These are phyloP conservation scores for Hemitrygon akajei DNA, from an alignment of 2,797 vertebrate species.

Conservation along the genomic window DNA sequence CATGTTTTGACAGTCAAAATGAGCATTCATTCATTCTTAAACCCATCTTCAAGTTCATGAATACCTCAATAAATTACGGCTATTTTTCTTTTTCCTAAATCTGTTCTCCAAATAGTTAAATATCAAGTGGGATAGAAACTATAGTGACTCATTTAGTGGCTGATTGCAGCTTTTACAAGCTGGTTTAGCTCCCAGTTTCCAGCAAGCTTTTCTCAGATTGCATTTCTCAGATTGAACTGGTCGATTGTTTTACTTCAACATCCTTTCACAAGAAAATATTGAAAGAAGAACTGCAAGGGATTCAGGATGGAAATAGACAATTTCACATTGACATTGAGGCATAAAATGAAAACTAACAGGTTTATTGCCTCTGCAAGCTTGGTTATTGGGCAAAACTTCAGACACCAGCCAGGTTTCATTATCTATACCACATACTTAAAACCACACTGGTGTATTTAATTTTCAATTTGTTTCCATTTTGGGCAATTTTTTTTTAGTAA, in stretches of 20 bases:
- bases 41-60: neutral
- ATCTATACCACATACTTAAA: neutral
- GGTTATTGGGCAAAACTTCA: neutral
- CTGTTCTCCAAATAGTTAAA: neutral
- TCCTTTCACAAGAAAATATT: neutral
- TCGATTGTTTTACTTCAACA: neutral
- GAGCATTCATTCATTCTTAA: neutral
- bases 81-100: neutral
- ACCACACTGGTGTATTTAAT: neutral
- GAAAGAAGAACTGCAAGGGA: neutral
- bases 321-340: neutral
- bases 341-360: neutral
- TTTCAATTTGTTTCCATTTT: neutral
- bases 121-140: neutral
- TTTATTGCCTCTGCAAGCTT: neutral
- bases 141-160: neutral
- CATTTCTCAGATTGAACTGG: neutral
- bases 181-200: neutral
- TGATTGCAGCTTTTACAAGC: too few relatives aligned
- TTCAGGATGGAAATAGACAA: neutral
- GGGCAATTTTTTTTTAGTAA: neutral
- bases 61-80: neutral
- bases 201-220: neutral
- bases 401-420: neutral
- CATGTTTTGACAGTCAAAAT: too few relatives aligned